These are phyloP conservation scores for Microcebus griseorufus DNA, from an alignment of 2,113 vertebrate genomes.

Conservation along the genomic window DNA sequence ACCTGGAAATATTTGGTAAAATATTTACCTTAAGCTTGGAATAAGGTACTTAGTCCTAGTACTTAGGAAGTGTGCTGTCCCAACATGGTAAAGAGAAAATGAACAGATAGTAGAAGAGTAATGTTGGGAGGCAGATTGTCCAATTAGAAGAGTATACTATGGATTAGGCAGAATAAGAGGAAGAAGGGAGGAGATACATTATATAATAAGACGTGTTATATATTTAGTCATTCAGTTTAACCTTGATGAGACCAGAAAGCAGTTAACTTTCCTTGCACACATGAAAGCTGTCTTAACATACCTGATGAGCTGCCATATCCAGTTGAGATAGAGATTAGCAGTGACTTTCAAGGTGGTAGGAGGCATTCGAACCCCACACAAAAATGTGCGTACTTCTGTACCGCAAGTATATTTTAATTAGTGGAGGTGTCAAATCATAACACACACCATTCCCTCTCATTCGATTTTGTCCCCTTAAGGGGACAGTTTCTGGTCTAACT, in stretches of 20 bases:
- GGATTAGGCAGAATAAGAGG: not conserved
- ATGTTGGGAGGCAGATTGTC: not conserved
- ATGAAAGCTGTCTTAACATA: not conserved
- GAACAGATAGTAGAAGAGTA: not conserved
- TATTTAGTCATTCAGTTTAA: not conserved
- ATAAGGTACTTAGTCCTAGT: not conserved
- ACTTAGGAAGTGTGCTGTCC: not conserved
- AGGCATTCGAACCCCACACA: not conserved
- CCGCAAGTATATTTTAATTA: not conserved
- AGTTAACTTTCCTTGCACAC: not conserved
- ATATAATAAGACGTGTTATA: not conserved
- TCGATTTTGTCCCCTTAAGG: not conserved
- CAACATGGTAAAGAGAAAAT: not conserved
- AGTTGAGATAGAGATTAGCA: not conserved
- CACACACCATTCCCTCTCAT: not conserved
- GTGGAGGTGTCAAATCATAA: not conserved
- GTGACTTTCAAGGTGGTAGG: not conserved
- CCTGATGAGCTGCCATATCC: not conserved
- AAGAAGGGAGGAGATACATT: not conserved
- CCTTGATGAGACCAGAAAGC: not conserved
- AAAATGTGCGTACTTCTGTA: not conserved
- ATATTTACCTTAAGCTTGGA: not conserved
- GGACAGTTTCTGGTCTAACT: not conserved
- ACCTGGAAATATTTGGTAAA: conserved; percentile 5
- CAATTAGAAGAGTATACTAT: not conserved